Base-by-base conservation (phyloP, 2,888 invertebrate species). In the Caenorhabditis sp. region DNA sequence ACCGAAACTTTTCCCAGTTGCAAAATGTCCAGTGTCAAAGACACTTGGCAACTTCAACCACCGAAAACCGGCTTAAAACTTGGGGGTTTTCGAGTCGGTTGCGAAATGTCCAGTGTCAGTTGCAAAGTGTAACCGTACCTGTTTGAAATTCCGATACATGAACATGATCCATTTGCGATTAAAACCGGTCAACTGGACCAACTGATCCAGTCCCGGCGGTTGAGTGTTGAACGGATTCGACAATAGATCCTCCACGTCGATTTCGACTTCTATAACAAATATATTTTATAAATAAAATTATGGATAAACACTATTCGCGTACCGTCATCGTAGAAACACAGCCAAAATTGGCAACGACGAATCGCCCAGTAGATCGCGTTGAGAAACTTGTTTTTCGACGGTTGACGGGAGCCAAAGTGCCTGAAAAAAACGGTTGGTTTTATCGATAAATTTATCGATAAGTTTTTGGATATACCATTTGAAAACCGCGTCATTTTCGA, bases 131-230 rank as follows among this genome's bases (percentile, higher is more conserved):
- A 13, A 7, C 9, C 5, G 30, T 13, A 85, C 86, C 81, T 83
- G 84, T 55, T 87, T 87, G 70, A 86, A 87, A 56, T 87, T 86
- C n/a, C 87, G 56, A 56, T 87, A 87, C 55, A 87, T 66, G 59
- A 86, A 87, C 82, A 86, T 85, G 45, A 87, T 77, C 85, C 86
- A 87, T 46, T 84, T 82, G 11, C 79, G 73, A 46, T 83, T 78
- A 79, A 87, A 87, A 1, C 82, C 83, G 5, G 86, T 86, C 1
- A 83, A 39, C 27, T 78, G 73, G 22, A 79, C 70, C 7, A 86
- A 70, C 24, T 83, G 81, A 43, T 85, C 84, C 0, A 86, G 75
- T 2, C 82, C 82, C 0, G 86, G 86, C 2, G 86, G 86, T 35
- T 83, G 82, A 0, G 85, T 85, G 56, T 85, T 86, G 59, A 86